Conservation (phyloP, 2,888 invertebrate species). For the Chalcis sispes region DNA sequence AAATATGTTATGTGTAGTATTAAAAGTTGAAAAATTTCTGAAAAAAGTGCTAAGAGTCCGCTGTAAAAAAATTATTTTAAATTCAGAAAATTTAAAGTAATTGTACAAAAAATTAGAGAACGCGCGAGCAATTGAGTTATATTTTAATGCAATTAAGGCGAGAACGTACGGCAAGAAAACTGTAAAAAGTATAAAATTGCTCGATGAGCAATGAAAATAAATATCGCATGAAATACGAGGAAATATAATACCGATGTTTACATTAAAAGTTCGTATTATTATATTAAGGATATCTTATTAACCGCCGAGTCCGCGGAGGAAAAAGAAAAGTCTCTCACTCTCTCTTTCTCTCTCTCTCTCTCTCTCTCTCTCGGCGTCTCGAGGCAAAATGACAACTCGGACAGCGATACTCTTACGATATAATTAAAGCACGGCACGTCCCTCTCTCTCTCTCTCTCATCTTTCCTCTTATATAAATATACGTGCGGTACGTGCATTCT, state of each 20-base stretch:
- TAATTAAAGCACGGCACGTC: conserved; percentile 29
- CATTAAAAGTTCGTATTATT: conserved; percentile 43
- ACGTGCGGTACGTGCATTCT: conserved; percentile 6
- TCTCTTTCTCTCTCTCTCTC: not conserved
- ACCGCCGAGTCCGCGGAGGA: not conserved
- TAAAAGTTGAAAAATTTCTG: too few relatives aligned
- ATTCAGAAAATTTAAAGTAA: too few relatives aligned
- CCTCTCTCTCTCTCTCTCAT: not conserved
- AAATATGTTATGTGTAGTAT: too few relatives aligned
- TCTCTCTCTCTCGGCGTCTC: not conserved
- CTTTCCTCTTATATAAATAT: not conserved
- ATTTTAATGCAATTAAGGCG: conserved; percentile 29
- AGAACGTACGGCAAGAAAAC: not conserved
- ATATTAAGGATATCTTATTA: conserved; percentile 48
- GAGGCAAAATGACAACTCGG: conserved; percentile 46
- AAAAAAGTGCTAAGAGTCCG: too few relatives aligned
- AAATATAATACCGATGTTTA: conserved; percentile 35
- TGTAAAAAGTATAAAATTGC: conserved; percentile 16
- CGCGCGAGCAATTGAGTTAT: not conserved
- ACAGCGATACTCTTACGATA: conserved; percentile 47
- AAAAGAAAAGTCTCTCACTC: not conserved
- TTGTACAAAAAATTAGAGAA: too few relatives aligned
- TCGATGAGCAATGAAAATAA: not conserved
- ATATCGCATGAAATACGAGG: conserved; percentile 30
- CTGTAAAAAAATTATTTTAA: too few relatives aligned